A percentile compares a stretch with the other conserved stretches of the same genome.
Conservation (phyloP, 2,797 vertebrate species). For the Acanthurus tractus region DNA sequence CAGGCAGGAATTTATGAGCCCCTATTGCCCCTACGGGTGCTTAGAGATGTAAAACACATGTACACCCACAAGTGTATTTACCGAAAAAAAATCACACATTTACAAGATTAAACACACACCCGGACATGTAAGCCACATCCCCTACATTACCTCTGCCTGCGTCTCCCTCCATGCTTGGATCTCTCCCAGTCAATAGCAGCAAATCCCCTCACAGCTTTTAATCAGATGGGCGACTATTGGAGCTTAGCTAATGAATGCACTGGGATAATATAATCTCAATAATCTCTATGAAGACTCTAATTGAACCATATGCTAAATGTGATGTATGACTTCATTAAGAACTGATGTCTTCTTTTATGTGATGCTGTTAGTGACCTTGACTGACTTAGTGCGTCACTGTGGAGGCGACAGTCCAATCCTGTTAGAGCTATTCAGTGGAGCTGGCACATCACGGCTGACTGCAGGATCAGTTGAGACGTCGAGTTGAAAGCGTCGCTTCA, state of each 20-base stretch:
- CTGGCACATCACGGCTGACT: conserved; percentile 54
- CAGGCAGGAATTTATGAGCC: conserved; percentile 1
- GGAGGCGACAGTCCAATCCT: conserved; percentile 66
- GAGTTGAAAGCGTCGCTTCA: conserved; percentile 56
- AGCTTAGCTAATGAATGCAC: conserved; percentile 82
- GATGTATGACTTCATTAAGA: conserved; percentile 75
- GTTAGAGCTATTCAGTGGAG: conserved; percentile 62
- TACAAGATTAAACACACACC: conserved; percentile 29
- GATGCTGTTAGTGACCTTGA: conserved; percentile 71
- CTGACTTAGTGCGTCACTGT: conserved; percentile 61
- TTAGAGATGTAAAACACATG: conserved; percentile 26
- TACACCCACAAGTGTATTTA: conserved; percentile 11
- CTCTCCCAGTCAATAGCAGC: conserved; percentile 66
- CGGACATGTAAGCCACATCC: conserved; percentile 28
- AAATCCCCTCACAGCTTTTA: conserved; percentile 71
- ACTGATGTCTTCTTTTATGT: conserved; percentile 70
- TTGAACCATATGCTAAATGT: conserved; percentile 81
- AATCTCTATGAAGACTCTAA: conserved; percentile 79
- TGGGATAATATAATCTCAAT: conserved; percentile 81
- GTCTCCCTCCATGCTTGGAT: conserved; percentile 52
- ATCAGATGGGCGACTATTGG: conserved; percentile 77
- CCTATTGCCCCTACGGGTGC: neutral
- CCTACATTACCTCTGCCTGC: conserved; percentile 27
- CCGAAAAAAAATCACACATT: conserved; percentile 14
- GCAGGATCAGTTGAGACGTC: conserved; percentile 49